These are phyloP conservation scores for Squalus acanthias DNA, from an alignment of 2,797 vertebrate species.

Conservation along the genomic window DNA sequence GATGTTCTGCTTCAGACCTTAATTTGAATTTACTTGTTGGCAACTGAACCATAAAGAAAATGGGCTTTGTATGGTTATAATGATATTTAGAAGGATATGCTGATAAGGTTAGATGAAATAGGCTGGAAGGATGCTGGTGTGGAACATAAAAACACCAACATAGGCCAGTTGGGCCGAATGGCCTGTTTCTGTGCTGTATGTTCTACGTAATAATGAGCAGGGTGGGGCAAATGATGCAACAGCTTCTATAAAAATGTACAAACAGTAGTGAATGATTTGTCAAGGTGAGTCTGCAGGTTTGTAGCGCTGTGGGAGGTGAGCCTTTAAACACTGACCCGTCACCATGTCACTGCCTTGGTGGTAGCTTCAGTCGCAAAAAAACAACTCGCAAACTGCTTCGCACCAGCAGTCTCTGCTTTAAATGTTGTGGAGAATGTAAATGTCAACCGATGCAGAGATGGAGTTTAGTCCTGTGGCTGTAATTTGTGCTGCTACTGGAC, in stretches of 20 bases:
- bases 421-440: neutral
- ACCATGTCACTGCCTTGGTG: neutral
- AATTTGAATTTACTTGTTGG: neutral
- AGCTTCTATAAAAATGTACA: neutral
- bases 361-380: neutral
- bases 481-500: neutral
- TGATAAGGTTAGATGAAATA: neutral
- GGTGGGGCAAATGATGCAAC: neutral
- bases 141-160: neutral
- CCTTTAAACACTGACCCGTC: neutral
- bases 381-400: neutral
- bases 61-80: neutral
- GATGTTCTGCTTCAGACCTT: neutral
- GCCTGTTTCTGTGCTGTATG: neutral
- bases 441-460: neutral
- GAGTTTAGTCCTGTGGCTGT: neutral
- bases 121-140: neutral
- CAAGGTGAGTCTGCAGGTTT: neutral
- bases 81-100: neutral
- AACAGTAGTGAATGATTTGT: neutral
- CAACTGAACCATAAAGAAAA: neutral
- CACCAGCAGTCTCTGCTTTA: neutral
- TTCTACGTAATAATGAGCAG: neutral
- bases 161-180: neutral
- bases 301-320: neutral